phyloP scores from a whole-genome alignment of 2,113 vertebrate species.

The Desmodus rotundus region DNA sequence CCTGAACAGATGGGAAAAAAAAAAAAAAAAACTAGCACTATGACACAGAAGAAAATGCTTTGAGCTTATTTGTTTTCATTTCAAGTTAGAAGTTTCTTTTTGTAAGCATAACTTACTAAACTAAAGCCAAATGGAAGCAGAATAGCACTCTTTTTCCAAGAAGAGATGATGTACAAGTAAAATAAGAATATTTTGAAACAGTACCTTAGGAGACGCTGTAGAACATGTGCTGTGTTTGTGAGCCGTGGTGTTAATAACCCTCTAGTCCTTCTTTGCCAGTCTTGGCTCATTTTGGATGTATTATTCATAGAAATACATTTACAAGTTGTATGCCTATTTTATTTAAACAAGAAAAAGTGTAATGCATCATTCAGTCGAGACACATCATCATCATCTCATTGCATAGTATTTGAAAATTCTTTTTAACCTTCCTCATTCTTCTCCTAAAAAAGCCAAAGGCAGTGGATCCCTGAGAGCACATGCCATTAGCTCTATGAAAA shows the following conservation, averaged over 20 bases:
- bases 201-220: background rate
- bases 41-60: background rate
- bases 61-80: background rate
- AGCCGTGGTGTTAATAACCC: conserved; percentile 29
- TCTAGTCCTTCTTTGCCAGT: background rate
- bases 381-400: background rate
- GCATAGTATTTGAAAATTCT: background rate
- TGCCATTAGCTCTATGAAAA: background rate
- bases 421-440: background rate
- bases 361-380: background rate
- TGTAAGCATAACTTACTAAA: conserved; percentile 31
- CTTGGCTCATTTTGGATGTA: conserved; percentile 11
- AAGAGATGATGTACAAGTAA: conserved; percentile 26
- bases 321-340: background rate
- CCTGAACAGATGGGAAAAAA: background rate
- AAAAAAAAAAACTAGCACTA: background rate
- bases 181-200: conserved; percentile 27
- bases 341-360: background rate
- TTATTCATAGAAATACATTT: conserved; percentile 31
- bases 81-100: conserved; percentile 19
- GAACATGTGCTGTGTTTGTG: background rate
- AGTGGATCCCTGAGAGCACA: background rate
- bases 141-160: conserved; percentile 3
- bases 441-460: background rate
- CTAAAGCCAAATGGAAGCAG: background rate